Evolutionary conservation across 2,113 vertebrate genomes (phyloP).

Genomic region (Rhinopomastus cyanomelas): DNA sequence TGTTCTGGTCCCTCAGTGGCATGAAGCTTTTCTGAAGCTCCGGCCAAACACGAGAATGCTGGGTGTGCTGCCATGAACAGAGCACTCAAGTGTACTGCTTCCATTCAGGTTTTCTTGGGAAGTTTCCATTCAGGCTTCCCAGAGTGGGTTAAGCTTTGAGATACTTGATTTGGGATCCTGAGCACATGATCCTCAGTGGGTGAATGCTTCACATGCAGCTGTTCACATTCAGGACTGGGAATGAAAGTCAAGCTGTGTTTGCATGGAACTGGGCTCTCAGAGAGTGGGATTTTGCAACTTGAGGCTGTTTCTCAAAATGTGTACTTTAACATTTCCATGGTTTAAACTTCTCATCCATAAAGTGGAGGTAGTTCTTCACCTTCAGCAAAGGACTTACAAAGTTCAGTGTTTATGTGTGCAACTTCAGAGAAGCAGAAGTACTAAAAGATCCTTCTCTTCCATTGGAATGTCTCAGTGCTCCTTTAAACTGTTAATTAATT

Average conservation of each 20-base stretch:
- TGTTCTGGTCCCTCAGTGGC: not conserved
- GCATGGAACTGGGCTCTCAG: not conserved
- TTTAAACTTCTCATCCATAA: not conserved
- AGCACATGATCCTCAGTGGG: not conserved
- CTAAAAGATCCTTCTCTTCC: not conserved
- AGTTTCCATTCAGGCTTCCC: not conserved
- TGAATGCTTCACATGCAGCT: not conserved
- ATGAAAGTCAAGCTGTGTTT: not conserved
- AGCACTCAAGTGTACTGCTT: not conserved
- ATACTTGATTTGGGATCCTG: not conserved
- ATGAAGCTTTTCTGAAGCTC: not conserved
- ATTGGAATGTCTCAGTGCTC: slow-evolving; percentile 2
- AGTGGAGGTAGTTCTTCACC: not conserved
- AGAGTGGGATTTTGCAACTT: not conserved
- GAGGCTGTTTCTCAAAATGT: not conserved
- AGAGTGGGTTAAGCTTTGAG: not conserved
- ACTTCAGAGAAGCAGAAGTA: slow-evolving; percentile 14
- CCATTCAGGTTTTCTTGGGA: not conserved
- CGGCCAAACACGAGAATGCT: accelerated
- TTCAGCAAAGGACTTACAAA: not conserved
- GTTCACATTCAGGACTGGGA: not conserved
- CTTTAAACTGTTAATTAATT: slow-evolving; percentile 59
- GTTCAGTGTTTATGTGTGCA: not conserved
- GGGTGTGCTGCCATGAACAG: not conserved
- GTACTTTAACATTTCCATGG: not conserved